phyloP scores from a whole-genome alignment of 1,140 invertebrate species.

The Lucilia cuprina region DNA sequence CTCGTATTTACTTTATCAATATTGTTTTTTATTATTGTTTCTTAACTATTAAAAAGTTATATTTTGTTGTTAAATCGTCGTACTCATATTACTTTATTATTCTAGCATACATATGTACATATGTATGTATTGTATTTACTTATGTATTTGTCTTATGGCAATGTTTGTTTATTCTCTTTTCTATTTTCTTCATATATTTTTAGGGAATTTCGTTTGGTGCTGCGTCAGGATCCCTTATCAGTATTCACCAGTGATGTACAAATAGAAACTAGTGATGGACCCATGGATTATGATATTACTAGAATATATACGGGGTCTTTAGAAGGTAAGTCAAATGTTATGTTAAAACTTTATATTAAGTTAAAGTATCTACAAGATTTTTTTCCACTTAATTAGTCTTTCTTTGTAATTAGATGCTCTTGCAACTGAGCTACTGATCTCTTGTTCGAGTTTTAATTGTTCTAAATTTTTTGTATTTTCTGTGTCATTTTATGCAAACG shows the following conservation, averaged over 20 bases:
- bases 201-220: slow-evolving; percentile 80
- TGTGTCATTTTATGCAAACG: too few species aligned
- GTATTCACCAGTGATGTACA: slow-evolving; percentile 81
- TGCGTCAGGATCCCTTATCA: slow-evolving; percentile 73
- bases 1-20: slow-evolving; percentile 10
- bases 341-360: not conserved
- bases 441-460: too few species aligned
- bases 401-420: too few species aligned
- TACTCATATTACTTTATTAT: not conserved
- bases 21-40: not conserved
- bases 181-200: slow-evolving; percentile 50
- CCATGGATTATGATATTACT: slow-evolving; percentile 75
- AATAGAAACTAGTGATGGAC: slow-evolving; percentile 78
- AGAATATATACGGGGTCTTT: slow-evolving; percentile 80
- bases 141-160: not conserved
- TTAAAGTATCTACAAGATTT: too few species aligned
- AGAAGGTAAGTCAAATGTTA: slow-evolving; percentile 69
- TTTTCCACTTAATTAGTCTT: too few species aligned
- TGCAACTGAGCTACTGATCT: too few species aligned
- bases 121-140: not conserved
- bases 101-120: not conserved
- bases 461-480: too few species aligned
- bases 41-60: slow-evolving; percentile 10
- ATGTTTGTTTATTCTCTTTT: slow-evolving; percentile 12
- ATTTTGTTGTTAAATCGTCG: not conserved